phyloP scores from a whole-genome alignment of 2,888 invertebrate species.

The Harmothoe impar region DNA sequence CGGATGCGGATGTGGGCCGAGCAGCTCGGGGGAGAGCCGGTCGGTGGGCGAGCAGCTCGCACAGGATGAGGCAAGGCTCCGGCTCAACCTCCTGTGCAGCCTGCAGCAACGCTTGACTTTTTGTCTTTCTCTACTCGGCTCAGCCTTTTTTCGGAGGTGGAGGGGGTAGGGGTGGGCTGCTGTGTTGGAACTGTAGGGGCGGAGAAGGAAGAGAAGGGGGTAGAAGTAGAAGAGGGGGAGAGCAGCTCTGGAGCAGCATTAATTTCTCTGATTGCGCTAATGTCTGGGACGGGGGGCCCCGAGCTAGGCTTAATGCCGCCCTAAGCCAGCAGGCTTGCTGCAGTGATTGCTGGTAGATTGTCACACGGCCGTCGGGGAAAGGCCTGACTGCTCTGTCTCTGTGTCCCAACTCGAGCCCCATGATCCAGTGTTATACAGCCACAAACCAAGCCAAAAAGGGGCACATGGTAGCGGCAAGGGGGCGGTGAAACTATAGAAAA shows the following conservation, averaged over 20 bases:
- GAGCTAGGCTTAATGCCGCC: constrained; percentile 34
- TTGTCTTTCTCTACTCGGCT: constrained; percentile 41
- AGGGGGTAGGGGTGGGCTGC: background rate
- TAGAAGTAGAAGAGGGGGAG: background rate
- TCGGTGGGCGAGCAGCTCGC: background rate
- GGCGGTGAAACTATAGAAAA: constrained; percentile 27
- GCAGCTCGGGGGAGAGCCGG: constrained; percentile 17
- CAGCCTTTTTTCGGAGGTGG: constrained; percentile 17
- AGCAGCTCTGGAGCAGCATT: constrained; percentile 32
- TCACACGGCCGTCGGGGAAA: constrained; percentile 45
- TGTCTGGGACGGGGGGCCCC: constrained; percentile 28
- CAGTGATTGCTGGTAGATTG: constrained; percentile 58
- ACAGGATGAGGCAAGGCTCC: constrained; percentile 47
- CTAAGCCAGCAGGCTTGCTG: constrained; percentile 57
- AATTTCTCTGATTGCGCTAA: constrained; percentile 61
- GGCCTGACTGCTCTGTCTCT: background rate
- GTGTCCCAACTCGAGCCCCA: constrained; percentile 3
- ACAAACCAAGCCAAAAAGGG: background rate
- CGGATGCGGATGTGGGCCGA: constrained; percentile 47
- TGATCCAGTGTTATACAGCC: constrained; percentile 46
- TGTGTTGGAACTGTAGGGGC: background rate
- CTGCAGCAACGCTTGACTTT: constrained; percentile 59
- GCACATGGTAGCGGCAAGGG: background rate
- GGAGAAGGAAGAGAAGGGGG: background rate
- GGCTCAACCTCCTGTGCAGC: constrained; percentile 1